Evolutionary conservation across 2,113 vertebrate genomes (phyloP).

Genomic region (Sinosuthora webbiana): DNA sequence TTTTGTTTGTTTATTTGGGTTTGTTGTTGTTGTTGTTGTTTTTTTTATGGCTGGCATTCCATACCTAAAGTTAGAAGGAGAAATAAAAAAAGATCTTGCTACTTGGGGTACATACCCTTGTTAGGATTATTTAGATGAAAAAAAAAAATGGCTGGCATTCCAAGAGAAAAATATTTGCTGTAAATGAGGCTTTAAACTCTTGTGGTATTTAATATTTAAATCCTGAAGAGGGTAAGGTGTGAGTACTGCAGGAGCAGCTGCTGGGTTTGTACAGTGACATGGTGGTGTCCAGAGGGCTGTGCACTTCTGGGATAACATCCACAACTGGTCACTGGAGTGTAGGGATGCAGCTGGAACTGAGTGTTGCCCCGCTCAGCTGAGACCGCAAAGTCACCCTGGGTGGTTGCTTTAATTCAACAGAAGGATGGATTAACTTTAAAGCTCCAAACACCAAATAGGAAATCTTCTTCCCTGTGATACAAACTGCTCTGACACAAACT

Average conservation of each 20-base stretch:
- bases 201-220: neutral
- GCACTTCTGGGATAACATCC: neutral
- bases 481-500: neutral
- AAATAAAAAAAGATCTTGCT: neutral
- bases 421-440: neutral
- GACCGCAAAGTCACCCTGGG: neutral
- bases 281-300: accelerated
- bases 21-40: no score
- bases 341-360: neutral
- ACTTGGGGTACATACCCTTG: neutral
- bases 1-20: no score
- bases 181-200: neutral
- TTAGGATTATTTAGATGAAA: neutral
- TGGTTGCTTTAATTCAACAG: neutral
- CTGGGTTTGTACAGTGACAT: neutral
- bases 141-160: neutral
- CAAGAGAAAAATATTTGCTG: neutral
- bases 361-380: neutral
- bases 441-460: neutral
- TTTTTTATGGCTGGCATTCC: no score
- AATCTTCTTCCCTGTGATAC: neutral
- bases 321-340: neutral
- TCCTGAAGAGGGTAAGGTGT: neutral
- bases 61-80: neutral
- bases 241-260: neutral